Conservation (phyloP, 2,113 vertebrate genomes). For the Amblyopsis rosae region DNA sequence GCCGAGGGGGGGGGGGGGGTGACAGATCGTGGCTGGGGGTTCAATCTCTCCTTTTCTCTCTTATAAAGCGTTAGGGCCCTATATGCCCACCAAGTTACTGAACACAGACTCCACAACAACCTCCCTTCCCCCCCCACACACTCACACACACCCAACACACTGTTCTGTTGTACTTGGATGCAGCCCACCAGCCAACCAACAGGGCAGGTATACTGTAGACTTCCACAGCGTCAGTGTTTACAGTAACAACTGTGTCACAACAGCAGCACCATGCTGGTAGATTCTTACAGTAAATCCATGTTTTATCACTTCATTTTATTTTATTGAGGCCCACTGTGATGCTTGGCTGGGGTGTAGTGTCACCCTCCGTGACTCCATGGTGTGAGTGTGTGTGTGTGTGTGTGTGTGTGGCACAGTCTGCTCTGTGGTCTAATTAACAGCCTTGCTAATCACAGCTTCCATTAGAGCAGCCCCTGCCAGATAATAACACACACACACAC, state of each 20-base stretch:
- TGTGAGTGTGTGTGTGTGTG: slow-evolving; percentile 50
- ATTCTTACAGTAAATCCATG: slow-evolving; percentile 7
- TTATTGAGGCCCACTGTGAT: slow-evolving; percentile 33
- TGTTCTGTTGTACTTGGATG: slow-evolving; percentile 33
- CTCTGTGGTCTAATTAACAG: slow-evolving; percentile 78
- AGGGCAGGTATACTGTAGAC: slow-evolving; percentile 25
- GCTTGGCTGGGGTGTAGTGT: slow-evolving; percentile 21
- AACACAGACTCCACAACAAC: slow-evolving; percentile 72
- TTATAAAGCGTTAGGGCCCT: too few species aligned
- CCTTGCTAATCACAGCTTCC: slow-evolving; percentile 79
- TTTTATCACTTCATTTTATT: slow-evolving; percentile 33
- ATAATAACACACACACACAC: slow-evolving; percentile 74
- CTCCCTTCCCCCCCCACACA: slow-evolving; percentile 32
- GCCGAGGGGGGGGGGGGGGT: slow-evolving; percentile 44
- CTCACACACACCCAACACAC: slow-evolving; percentile 25
- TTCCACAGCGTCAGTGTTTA: too few species aligned
- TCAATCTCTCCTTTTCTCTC: neutral
- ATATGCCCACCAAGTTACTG: slow-evolving; percentile 18
- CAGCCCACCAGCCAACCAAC: slow-evolving; percentile 40
- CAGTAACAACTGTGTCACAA: too few species aligned
- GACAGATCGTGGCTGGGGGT: slow-evolving; percentile 66
- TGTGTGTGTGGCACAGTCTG: slow-evolving; percentile 62
- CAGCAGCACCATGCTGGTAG: slow-evolving; percentile 15
- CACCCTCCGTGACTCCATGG: slow-evolving; percentile 14
- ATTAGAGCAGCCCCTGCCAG: slow-evolving; percentile 75